phyloP scores from a whole-genome alignment of 2,797 vertebrate species.

The Xerus rutilus region DNA sequence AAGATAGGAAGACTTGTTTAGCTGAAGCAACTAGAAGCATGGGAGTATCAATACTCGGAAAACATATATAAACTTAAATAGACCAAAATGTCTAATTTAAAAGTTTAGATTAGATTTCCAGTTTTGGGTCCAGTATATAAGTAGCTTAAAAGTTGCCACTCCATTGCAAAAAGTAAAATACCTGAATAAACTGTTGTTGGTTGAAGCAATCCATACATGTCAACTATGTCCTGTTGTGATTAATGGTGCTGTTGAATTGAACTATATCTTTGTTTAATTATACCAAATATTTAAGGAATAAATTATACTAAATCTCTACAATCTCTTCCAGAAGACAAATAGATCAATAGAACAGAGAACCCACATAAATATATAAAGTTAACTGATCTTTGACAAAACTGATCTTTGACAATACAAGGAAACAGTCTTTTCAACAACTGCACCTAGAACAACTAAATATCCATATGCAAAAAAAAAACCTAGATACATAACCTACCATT shows the following conservation, averaged over 20 bases:
- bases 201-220: too few relatives aligned
- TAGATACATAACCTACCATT: background rate
- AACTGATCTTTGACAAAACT: background rate
- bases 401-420: background rate
- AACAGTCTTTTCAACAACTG: background rate
- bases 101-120: background rate
- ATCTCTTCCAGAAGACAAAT: too few relatives aligned
- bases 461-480: background rate
- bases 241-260: too few relatives aligned
- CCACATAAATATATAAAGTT: background rate
- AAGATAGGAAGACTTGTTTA: background rate
- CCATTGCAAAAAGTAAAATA: background rate
- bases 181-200: background rate
- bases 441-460: background rate
- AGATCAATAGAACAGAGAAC: too few relatives aligned
- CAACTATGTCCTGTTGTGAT: too few relatives aligned
- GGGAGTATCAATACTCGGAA: background rate
- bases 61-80: background rate
- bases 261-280: too few relatives aligned
- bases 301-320: too few relatives aligned
- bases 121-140: background rate
- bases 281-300: too few relatives aligned
- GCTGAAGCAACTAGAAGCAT: background rate
- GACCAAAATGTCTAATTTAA: background rate
- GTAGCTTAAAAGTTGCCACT: background rate